Evolutionary conservation across 2,113 vertebrate species (phyloP).

Genomic region (Vidua macroura): DNA sequence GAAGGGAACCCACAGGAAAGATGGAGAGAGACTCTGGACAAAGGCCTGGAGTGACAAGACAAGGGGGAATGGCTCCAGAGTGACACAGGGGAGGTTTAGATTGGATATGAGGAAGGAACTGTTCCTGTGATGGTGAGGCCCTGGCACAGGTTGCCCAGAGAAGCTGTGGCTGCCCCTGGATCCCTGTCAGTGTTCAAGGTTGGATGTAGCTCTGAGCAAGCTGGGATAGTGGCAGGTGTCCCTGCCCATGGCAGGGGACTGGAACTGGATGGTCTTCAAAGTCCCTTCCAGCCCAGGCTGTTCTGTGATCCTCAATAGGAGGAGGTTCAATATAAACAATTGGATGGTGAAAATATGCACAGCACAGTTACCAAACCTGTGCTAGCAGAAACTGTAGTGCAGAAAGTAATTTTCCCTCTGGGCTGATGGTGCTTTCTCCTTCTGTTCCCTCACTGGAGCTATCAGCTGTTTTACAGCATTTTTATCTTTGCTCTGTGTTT

Average conservation of each 20-base stretch:
- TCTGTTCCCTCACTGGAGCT: background rate
- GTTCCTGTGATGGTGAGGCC: accelerated
- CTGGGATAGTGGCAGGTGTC: background rate
- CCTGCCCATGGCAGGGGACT: background rate
- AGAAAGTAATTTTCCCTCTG: background rate
- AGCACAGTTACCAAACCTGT: background rate
- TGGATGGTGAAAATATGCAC: background rate
- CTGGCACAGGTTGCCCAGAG: background rate
- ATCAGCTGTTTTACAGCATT: background rate
- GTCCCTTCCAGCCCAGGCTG: background rate
- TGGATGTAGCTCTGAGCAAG: background rate
- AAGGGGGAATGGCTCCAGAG: accelerated
- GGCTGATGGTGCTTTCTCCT: background rate
- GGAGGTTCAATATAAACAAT: background rate
- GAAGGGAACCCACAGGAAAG: background rate
- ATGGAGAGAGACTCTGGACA: background rate
- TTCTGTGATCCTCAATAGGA: background rate
- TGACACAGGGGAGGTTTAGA: accelerated
- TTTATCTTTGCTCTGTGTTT: background rate
- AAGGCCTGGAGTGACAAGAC: background rate
- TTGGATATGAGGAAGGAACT: accelerated
- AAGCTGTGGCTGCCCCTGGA: background rate
- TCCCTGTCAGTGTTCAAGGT: accelerated
- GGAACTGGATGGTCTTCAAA: accelerated
- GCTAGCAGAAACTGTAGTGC: background rate